Conservation (phyloP, 1,140 invertebrate species). For the Pinna nobilis region DNA sequence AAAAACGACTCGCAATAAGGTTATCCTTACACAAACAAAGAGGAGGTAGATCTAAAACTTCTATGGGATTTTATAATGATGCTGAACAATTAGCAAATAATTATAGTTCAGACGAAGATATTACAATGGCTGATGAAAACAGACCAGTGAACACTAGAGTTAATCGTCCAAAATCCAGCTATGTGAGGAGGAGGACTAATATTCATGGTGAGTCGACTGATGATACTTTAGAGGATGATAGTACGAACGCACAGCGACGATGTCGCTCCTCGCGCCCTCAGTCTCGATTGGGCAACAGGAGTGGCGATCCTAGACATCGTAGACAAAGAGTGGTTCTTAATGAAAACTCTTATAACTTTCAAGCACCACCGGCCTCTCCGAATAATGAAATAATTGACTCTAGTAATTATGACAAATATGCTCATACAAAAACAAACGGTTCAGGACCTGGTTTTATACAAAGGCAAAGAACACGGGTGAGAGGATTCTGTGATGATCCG, state of each 20-base stretch:
- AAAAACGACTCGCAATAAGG: constrained; percentile 28
- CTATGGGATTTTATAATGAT: constrained; percentile 56
- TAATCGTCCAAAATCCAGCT: constrained; percentile 42
- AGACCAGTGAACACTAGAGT: constrained; percentile 38
- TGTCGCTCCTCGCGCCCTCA: constrained; percentile 26
- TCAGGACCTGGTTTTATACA: neutral
- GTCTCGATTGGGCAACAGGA: constrained; percentile 33
- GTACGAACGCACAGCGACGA: constrained; percentile 15
- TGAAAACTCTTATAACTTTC: constrained; percentile 37
- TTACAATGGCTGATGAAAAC: constrained; percentile 21
- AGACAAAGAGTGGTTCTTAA: constrained; percentile 33
- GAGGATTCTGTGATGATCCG: constrained; percentile 29
- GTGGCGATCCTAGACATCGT: neutral
- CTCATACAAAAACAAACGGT: constrained; percentile 19
- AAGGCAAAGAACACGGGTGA: constrained; percentile 17
- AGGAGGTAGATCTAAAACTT: constrained; percentile 50
- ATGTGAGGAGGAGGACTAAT: constrained; percentile 26
- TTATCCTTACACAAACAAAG: constrained; percentile 38
- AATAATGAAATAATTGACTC: constrained; percentile 15
- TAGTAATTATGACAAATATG: constrained; percentile 29
- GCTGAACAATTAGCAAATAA: constrained; percentile 24
- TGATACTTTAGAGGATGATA: constrained; percentile 17
- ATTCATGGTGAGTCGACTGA: constrained; percentile 6
- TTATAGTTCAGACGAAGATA: constrained; percentile 35
- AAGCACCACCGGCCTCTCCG: constrained; percentile 17